Base-by-base conservation (phyloP, 2,797 vertebrate genomes). In the Tauraco hartlaubi region DNA sequence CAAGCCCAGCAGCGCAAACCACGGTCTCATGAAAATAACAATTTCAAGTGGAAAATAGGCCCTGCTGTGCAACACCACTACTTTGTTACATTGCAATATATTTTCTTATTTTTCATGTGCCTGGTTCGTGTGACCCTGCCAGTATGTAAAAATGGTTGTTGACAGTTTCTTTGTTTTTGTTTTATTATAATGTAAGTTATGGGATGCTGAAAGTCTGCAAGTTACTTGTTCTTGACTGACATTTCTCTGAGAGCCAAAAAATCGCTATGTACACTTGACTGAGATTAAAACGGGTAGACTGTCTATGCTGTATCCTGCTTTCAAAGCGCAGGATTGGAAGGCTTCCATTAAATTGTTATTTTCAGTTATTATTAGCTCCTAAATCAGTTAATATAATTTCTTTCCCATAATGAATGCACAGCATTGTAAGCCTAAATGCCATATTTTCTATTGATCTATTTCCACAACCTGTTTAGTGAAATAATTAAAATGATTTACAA, bases 381-480 rank as follows among this genome's bases (percentile, higher is more conserved):
- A 96, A 96, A 96, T 96, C 94, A 95, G 85, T 96, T 96, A 96
- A 94, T 95, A 89, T 80, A 96, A 97, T 97, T 92, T 92, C 89
- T 85, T 93, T 89, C 51, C 92, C 78, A 69, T 92, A 97, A 95
- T 75, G 90, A 97, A 97, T 92, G 88, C 81, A 74, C 83, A 90
- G 83, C 82, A 88, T 73, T 88, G 75, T 93, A 73, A 96, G 78
- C 92, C 89, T 94, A 93, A 96, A 94, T 76, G 94, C 93, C 75
- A 39, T 97, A 95, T 96, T 97, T 96, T 94, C 94, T 92, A 84
- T 91, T 94, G 96, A 97, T 97, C 87, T 95, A 96, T 93, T 92
- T 96, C 94, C 72, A 74, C 94, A 95, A 95, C 88, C 90, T 97
- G 94, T 96, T 97, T 96, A 96, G 91, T 96, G 79, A 94, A 96